Base-by-base conservation (phyloP, 2,113 vertebrate species). In the Stomatorhinus ivindoensis region DNA sequence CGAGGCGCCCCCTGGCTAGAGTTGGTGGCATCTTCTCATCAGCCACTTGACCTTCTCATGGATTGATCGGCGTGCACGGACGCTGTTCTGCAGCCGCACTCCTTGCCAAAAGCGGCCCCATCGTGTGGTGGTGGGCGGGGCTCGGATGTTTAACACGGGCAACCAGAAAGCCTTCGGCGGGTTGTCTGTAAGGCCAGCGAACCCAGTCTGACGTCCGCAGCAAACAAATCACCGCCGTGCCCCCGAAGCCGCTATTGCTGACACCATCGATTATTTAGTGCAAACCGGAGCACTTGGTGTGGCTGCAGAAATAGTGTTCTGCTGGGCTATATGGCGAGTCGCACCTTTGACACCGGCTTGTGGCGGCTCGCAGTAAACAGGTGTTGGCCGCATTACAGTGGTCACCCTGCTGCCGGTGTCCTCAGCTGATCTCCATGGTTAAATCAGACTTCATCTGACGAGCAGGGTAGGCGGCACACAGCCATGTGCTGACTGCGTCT, bases 191-290 rank as follows among this genome's bases (percentile, higher is more conserved):
- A 92, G 91, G 91, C 91, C 92, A 89, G 88, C 92, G 92, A 93
- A 93, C 92, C 91, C 91, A 93, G 92, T 92, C 92, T 91, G 91
- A 91, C 91, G 91, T 86, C 90, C 91, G 91, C 90, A 89, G 88
- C 91, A 93, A 92, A 92, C 92, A 93, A 93, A 93, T 93, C 91
- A 92, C 91, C 80, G 90, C 85, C 87, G 58, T 91, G 92, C 89
- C 91, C 91, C 91, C 69, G 87, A 84, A 88, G 90, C 91, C 86
- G 58, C 90, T 76, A 83, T 91, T 89, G 91, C 88, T 93, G 90
- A 92, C 90, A 90, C 90, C 91, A 92, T 92, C 91, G 92, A 93
- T 93, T 93, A 93, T 93, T 93, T 93, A 92, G 91, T 88, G 89
- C 91, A 53, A 87, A 89, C 91, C 90, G 87, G 88, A 90, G 90